A percentile compares a stretch with the other conserved stretches of the same genome.
phyloP scores from a whole-genome alignment of 2,888 invertebrate genomes.

The Trisateles emortualis region DNA sequence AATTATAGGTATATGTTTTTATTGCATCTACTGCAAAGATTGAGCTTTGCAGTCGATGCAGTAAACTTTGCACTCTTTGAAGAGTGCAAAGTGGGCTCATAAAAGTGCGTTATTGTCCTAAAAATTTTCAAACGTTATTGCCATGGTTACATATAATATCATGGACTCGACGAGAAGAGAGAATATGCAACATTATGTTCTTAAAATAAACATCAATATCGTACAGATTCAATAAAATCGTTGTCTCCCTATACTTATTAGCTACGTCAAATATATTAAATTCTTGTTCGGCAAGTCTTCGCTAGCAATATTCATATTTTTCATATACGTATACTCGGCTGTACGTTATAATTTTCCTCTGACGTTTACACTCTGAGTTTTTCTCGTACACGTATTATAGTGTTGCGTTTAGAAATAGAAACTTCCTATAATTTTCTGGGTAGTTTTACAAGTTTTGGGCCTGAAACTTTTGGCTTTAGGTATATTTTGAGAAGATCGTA shows the following conservation, averaged over 20 bases:
- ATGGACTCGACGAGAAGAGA: not conserved
- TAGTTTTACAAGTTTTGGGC: not conserved
- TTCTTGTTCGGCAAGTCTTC: slow-evolving; percentile 32
- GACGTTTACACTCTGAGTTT: slow-evolving; percentile 23
- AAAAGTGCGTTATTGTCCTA: too few relatives aligned
- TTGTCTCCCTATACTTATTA: slow-evolving; percentile 36
- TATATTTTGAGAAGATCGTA: too few relatives aligned
- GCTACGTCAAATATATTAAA: slow-evolving; percentile 42
- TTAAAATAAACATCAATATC: not conserved
- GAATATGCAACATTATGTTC: too few relatives aligned
- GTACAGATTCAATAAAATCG: slow-evolving; percentile 32
- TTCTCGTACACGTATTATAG: not conserved
- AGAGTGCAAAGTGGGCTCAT: too few relatives aligned
- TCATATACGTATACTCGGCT: slow-evolving; percentile 17
- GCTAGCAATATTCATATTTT: slow-evolving; percentile 40
- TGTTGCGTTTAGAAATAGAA: not conserved
- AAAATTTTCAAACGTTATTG: too few relatives aligned
- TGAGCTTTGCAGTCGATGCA: too few relatives aligned
- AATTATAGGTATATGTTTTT: too few relatives aligned
- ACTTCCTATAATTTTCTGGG: not conserved
- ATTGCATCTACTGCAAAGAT: too few relatives aligned
- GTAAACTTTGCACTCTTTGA: too few relatives aligned
- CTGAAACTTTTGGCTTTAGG: too few relatives aligned
- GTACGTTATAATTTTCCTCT: slow-evolving; percentile 33
- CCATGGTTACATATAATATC: too few relatives aligned